Base-by-base conservation (phyloP, 2,888 invertebrate genomes). In the Matsumyia berberina region DNA sequence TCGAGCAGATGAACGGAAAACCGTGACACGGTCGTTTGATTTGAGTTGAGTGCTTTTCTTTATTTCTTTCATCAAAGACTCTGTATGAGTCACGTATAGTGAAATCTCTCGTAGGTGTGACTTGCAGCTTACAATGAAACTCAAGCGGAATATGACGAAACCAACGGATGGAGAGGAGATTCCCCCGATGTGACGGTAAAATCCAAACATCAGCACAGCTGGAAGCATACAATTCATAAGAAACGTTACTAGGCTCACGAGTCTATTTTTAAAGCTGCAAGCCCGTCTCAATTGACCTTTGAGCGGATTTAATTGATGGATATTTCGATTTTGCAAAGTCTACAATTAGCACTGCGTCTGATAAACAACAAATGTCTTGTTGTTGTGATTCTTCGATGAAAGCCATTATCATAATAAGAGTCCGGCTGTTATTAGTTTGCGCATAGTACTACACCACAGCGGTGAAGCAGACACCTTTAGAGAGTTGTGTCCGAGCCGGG, bases 251-350 rank as follows among this genome's bases (percentile, higher is more conserved):
- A n/a, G n/a, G 44, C 35, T 46, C 49, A 72, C 78, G 9, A 64
- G 37, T 35, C 35, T 7, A 55, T 46, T 37, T n/a, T 33, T 44
- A 15, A 39, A 55, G 60, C 53, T 37, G 33, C 5, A 9, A 58
- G 58, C 9, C 58, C 35, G 42, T 79, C 57, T 66, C 4, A 11
- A 35, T 29, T 81, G 66, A 77, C 70, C 77, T 82, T 77, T 77
- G 72, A n/a, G 46, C 37, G 42, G 33, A 39, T 31, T 31, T 46
- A 49, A 73, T 60, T 67, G 42, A 55, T 53, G 37, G 35, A 44
- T 80, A 17, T 76, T 15, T 35, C 42, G 19, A 62, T 62, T 74
- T 29, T 24, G 55, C 55, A 19, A 19, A 74, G 44, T n/a, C 39
- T 42, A 51, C 53, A 35, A 37, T 33, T 55, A 35, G 33, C 24